Evolutionary conservation across 2,888 invertebrate species (phyloP), one percentile per base, ranked within the genome.

Genomic region (Drepanosiphum platanoidis): DNA sequence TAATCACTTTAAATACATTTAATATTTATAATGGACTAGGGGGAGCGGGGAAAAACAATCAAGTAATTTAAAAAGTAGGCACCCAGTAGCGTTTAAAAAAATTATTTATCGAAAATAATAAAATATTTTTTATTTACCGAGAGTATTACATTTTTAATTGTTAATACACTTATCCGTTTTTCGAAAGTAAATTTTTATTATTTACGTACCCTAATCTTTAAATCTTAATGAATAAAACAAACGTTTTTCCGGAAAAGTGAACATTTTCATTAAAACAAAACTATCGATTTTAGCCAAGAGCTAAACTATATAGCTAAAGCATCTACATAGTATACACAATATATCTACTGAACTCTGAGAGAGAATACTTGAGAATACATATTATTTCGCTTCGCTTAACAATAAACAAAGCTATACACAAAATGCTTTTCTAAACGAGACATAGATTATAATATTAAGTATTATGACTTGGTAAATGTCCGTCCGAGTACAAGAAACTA

Each of bases 221-320:
- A 66, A 46, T 32, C 15, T 13, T 46, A 79, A 79, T 79, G 36
- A 79, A 80, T 39, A 70, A 22, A 30, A 71, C 13, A 71, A 71
- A 81, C 81, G 42, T 81, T 80, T 71, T 81, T 71, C 27, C 30
- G 39, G 22, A 58, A 70, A 39, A 58, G 22, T 39, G 70, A 58
- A 30, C 71, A 71, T 80, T 80, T 70, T 52, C 68, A 52, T 70
- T 52, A 80, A 46, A 70, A 68, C 34, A 70, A 70, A 80, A 52
- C 36, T 80, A 80, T 80, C 27, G 80, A 80, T 80, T 80, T 80
- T 80, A 34, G 46, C 52, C 68, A 5, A 18, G 2, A 70, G 36
- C 36, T 79, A 64, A 18, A 58, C 1, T 34, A 34, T 52, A 52
- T 77, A 61, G 3, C 11, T 22, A 36, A 22, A 30, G 11, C n/a